Evolutionary conservation across 2,888 invertebrate species (phyloP).

Genomic region (Malachius bipustulatus): DNA sequence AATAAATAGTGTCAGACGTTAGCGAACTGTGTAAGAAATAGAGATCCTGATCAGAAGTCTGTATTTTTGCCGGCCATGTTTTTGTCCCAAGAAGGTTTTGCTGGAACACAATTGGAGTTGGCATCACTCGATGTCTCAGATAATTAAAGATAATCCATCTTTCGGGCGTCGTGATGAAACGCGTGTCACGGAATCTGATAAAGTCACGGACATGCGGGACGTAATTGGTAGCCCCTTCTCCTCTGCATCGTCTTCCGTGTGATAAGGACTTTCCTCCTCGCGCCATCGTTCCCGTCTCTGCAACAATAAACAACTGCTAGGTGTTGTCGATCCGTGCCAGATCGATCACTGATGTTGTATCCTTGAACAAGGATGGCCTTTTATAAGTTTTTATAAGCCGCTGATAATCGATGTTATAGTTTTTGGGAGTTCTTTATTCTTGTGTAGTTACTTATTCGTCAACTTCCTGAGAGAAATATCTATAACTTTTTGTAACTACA

Average conservation of each 20-base stretch:
- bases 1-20: too few species aligned
- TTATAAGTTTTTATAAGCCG: too few species aligned
- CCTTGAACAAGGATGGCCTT: too few species aligned
- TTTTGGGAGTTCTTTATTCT: too few species aligned
- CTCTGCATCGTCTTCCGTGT: slow-evolving; percentile 7
- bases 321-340: neutral
- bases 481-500: too few species aligned
- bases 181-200: slow-evolving; percentile 27
- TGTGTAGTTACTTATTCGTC: too few species aligned
- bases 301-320: neutral
- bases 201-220: slow-evolving; percentile 31
- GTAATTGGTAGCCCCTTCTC: slow-evolving; percentile 24
- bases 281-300: too few species aligned
- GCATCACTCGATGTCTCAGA: slow-evolving; percentile 32
- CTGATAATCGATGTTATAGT: too few species aligned
- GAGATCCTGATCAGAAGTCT: slow-evolving; percentile 17
- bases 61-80: slow-evolving; percentile 17
- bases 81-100: slow-evolving; percentile 14
- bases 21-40: too few species aligned
- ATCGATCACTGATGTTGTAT: too few species aligned
- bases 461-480: too few species aligned
- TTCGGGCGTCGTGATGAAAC: slow-evolving; percentile 26
- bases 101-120: slow-evolving; percentile 23
- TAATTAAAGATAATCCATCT: slow-evolving; percentile 37
- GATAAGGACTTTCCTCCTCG: slow-evolving; percentile 1